Percentiles rank a stretch among this genome's conserved stretches.
phyloP scores from a whole-genome alignment of 1,140 invertebrate genomes.

The Zaprionus ghesquierei region DNA sequence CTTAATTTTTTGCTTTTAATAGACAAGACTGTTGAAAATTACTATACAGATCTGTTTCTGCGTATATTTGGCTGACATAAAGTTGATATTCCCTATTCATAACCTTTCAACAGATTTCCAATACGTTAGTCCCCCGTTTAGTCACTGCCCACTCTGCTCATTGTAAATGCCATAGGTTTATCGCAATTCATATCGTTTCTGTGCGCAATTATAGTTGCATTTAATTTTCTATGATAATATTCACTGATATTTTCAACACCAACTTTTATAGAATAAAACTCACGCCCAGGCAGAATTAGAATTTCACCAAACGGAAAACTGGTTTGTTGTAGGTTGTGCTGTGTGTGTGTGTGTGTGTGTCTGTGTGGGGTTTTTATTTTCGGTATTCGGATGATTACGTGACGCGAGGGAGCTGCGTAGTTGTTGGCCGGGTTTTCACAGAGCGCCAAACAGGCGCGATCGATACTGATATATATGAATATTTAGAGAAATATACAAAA shows the following conservation, averaged over 20 bases:
- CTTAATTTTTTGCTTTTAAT: no score
- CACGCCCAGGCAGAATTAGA: conserved; percentile 53
- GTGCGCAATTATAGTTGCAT: conserved; percentile 61
- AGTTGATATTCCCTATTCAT: no score
- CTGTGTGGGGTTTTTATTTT: conserved; percentile 7
- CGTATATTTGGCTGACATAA: no score
- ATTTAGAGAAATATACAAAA: conserved; percentile 40
- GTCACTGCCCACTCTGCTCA: conserved; percentile 23
- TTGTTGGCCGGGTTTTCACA: conserved; percentile 28
- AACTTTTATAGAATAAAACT: conserved; percentile 28
- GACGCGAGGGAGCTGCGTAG: conserved; percentile 49
- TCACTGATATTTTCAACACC: conserved; percentile 59
- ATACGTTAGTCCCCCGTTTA: background rate
- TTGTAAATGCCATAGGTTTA: conserved; percentile 43
- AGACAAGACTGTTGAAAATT: no score
- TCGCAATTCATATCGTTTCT: conserved; percentile 60
- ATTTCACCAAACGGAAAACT: conserved; percentile 74
- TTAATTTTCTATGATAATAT: conserved; percentile 50
- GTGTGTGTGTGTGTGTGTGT: background rate
- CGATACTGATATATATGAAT: background rate
- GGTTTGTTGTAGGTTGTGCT: conserved; percentile 37
- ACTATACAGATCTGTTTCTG: no score
- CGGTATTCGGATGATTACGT: conserved; percentile 62
- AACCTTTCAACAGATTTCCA: no score
- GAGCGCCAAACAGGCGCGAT: background rate